Percentiles rank a stretch among this genome's conserved stretches.
Conservation (phyloP, 92 coral and sea anemone genomes). For the Epizoanthus ramosus region DNA sequence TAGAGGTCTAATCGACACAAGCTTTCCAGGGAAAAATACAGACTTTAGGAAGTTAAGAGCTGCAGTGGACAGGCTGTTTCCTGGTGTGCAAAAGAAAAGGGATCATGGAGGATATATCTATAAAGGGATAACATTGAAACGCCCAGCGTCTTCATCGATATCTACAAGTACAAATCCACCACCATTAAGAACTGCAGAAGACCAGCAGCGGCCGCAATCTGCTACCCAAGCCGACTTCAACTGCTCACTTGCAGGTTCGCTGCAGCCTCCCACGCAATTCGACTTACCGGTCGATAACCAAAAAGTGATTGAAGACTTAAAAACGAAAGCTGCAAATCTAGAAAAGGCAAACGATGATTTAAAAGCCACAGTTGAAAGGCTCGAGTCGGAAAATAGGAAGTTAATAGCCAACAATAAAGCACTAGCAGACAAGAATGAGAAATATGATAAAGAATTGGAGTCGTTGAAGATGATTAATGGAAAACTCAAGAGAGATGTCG, state of each 20-base stretch:
- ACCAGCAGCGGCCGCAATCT: no score
- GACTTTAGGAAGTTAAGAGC: not conserved
- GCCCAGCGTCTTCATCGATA: not conserved
- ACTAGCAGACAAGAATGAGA: not conserved
- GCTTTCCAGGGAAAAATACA: not conserved
- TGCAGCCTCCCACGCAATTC: not conserved
- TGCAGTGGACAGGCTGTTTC: not conserved
- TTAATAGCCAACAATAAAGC: not conserved
- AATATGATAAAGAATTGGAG: conserved; percentile 1
- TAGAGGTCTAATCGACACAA: no score
- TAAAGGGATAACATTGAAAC: not conserved
- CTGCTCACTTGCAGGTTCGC: not conserved
- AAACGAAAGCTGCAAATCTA: not conserved
- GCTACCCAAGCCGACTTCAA: not conserved
- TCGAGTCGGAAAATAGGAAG: not conserved
- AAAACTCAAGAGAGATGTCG: not conserved
- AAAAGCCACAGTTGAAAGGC: not conserved
- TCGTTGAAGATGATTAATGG: not conserved
- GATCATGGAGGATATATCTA: not conserved
- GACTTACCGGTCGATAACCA: not conserved
- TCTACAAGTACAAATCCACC: not conserved
- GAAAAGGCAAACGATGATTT: not conserved
- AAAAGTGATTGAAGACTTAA: not conserved
- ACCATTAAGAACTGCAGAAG: not conserved
- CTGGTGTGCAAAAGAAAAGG: not conserved